Base-by-base conservation (phyloP, 2,797 vertebrate genomes). In the Pelodytes ibericus region DNA sequence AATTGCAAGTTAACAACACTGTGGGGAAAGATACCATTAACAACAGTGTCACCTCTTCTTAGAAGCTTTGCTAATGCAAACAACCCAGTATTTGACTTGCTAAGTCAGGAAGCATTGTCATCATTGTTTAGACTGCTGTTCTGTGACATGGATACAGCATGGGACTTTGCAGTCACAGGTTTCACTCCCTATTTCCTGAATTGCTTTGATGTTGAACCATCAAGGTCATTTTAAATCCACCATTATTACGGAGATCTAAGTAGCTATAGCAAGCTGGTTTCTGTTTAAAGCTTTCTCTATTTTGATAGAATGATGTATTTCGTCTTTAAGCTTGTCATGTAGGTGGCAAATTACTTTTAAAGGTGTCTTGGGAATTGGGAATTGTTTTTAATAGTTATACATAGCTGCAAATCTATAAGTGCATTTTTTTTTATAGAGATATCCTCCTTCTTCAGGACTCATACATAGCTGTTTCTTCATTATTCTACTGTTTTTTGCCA, bases 121-220 rank as follows among this genome's bases (percentile, higher is more conserved):
- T 64, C 24, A 51, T 67, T 71, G 63, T 68, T 65, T 47, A 56
- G 53, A 57, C 33, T 72, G 69, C 66, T 71, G 68, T 51, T 75
- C 62, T 61, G 59, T 26, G 53, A 63, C 62, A 62, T 66, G 26
- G 62, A 69, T 72, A 75, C 29, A 59, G 25, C 64, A 22, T 33
- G 20, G 67, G 49, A 68, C 59, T n/a, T 51, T 47, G 58, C 60
- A 47, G 29, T 72, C 33, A 8, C 7, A 7, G 18, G 31, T 20
- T 67, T 53, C 56, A 71, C 64, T 71, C 25, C 25, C 58, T 22
- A 30, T 2, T 68, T 68, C 36, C n/a, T 1, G 29, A 2, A 1
- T 49, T 25, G 11, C 0, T 16, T 20, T 62, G 6, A 5, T 53
- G 39, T 74, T 57, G 11, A 69, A 57, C 36, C 33, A 51, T 53